Base-by-base conservation (phyloP, 2,113 vertebrate genomes). In the Tretioscincus oriximinensis region DNA sequence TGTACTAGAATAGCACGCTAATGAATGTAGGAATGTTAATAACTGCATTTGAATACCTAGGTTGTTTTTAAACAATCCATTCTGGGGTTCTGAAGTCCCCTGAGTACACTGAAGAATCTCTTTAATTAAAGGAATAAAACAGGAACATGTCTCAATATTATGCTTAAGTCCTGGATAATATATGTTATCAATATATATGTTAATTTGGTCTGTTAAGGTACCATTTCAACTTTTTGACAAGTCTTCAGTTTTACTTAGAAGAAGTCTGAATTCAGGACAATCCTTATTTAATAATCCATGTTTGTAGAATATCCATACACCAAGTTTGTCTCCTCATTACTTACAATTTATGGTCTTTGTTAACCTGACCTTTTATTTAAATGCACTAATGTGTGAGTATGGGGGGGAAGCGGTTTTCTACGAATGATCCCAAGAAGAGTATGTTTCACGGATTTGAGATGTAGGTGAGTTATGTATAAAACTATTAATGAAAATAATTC, bases 51-150 rank as follows among this genome's bases (percentile, higher is more conserved):
- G 89, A 94, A 92, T 91, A 76, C 81, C 90, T 90, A 78, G 68
- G 87, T 90, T 88, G 90, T 94, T 95, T 95, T 94, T 95, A 93
- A 94, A 92, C 93, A 94, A 96, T 94, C 94, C 92, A 92, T 90
- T 92, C 82, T 93, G 87, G 91, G 88, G 87, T 88, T 86, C 88
- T 58, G 14, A 58, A 58, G 54, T 90, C 91, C 81, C 86, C 4
- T 93, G 86, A 84, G 83, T 90, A 79, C 68, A 78, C 76, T 63
- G 84, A 35, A 72, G 66, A 91, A 84, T 82, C 82, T 87, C 92
- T 92, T 82, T 93, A 92, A 95, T 94, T 95, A 95, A 93, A 94
- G 87, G 85, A 85, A 69, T 81, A 60, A 91, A 88, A 83, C 41
- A 90, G 24, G 85, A 85, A 86, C 35, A 29, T 76, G 79, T 77